Base-by-base conservation (phyloP, 1,140 invertebrate genomes). In the Catajapyx aquilonaris region DNA sequence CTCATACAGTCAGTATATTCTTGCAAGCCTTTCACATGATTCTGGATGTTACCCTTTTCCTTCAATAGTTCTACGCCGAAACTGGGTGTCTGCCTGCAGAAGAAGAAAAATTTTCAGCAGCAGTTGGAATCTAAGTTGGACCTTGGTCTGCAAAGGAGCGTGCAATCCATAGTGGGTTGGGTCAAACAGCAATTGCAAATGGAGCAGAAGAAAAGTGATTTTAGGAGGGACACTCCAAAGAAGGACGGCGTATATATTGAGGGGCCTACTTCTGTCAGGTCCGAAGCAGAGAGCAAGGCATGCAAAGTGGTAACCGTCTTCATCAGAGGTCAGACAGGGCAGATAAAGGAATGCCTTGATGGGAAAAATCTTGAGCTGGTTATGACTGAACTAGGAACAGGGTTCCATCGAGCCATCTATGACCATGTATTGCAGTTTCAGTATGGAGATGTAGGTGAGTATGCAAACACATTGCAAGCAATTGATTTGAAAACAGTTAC, bases 141-240 rank as follows among this genome's bases (percentile, higher is more conserved):
- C 50, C 71, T 66, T 13, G 91, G 91, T 0, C 54, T 96, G 17
- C 88, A 95, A 51, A 62, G 68, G 59, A 66, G 49, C 42, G 37
- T 95, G 20, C 73, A 76, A 40, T 83, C 87, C 0, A 74, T 95
- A 17, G 72, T 85, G 39, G 78, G 79, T 15, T 97, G 88, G 81
- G 77, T 94, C 0, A 83, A 81, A 59, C 64, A 85, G 33, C 78
- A 91, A 50, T 62, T 98, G 2, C 77, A 87, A 55, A 75, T 69
- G 3, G 90, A 97, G 54, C 93, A 98, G 59, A 87, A 86, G 53
- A 94, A 94, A 54, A 80, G 76, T 1, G 93, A 97, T 55, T 97
- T 93, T 48, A 93, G 85, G 51, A n/a, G n/a, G n/a, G n/a, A n/a
- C n/a, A n/a, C n/a, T n/a, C n/a, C n/a, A n/a, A n/a, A n/a, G n/a